Percentiles rank a stretch among this genome's conserved stretches.
Conservation (phyloP, 2,113 vertebrate genomes). For the Pangasianodon gigas region DNA sequence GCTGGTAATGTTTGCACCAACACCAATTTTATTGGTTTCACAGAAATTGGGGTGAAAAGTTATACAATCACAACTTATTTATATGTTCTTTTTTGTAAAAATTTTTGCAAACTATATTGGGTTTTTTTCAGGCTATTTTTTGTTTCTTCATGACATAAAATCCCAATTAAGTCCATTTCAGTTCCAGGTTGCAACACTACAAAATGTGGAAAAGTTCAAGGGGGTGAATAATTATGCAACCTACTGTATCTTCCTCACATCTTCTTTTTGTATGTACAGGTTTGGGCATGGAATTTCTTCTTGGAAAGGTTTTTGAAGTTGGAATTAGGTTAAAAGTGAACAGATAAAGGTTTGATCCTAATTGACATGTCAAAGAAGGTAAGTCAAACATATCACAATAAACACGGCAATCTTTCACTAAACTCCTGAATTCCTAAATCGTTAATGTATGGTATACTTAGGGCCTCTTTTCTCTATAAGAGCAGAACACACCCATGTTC, state of each 20-base stretch:
- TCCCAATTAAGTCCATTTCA: neutral
- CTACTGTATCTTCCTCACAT: neutral
- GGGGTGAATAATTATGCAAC: neutral
- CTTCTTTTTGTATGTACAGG: neutral
- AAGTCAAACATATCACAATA: neutral
- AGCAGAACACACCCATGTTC: neutral
- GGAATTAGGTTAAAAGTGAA: neutral
- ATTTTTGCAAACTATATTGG: neutral
- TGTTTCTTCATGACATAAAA: neutral
- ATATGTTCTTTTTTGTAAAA: no score
- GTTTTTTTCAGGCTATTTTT: no score
- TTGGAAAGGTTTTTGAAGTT: neutral
- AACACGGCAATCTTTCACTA: neutral
- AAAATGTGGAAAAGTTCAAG: neutral
- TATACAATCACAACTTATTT: neutral
- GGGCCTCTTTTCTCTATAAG: neutral
- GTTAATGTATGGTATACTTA: neutral
- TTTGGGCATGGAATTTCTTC: neutral
- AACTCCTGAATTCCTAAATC: neutral
- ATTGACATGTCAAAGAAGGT: neutral
- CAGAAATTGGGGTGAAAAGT: no score
- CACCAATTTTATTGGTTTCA: no score
- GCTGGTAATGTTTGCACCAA: neutral
- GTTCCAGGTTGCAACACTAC: neutral
- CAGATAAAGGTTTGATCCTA: neutral